Base-by-base conservation (phyloP, 2,888 invertebrate species). In the Psylliodes chrysocephalus region DNA sequence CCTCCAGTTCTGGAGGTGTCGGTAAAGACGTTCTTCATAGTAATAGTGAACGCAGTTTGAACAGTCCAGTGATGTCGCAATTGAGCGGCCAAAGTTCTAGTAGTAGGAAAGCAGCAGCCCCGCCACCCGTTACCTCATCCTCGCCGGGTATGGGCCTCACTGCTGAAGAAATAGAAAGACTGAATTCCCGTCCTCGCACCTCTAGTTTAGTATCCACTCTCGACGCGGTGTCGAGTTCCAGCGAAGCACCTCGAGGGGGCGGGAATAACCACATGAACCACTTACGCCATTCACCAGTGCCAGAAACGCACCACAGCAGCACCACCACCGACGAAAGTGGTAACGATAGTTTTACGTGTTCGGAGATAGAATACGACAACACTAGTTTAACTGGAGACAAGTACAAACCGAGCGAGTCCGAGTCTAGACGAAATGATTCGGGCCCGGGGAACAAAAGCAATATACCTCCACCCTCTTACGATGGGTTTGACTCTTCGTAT, bases 281-380 rank as follows among this genome's bases (percentile, higher is more conserved):
- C 73, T 86, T 91, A 72, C 90, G 89, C 73, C 74, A 75, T 68
- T 90, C 90, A 19, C 90, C 91, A 12, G 90, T 90, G 35, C 87
- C 90, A 15, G 90, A 90, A 73, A 89, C 92, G 73, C 86, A 88
- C 46, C 88, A 91, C 75, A 90, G 92, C 75, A 92, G 93, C 7
- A 91, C 91, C 0, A 92, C 93, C 6, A 93, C 96, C 7, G 94
- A 96, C 75, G 96, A 96, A 80, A 96, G 96, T 82, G 92, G 92
- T 3, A 96, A 97, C 83, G 97, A 98, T 80, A 96, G 96, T 74
- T 98, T 98, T 84, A 98, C 97, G 8, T 98, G 97, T 84, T 97
- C 97, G 0, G 97, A 97, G 85, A 96, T 96, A 79, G 98, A 98
- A 82, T 96, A 96, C 80, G 96, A 96, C 77, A 95, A 95, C 79